A percentile compares a stretch with the other conserved stretches of the same genome.
Conservation (phyloP, 2,113 vertebrate genomes). For the Neogobius melanostomus region DNA sequence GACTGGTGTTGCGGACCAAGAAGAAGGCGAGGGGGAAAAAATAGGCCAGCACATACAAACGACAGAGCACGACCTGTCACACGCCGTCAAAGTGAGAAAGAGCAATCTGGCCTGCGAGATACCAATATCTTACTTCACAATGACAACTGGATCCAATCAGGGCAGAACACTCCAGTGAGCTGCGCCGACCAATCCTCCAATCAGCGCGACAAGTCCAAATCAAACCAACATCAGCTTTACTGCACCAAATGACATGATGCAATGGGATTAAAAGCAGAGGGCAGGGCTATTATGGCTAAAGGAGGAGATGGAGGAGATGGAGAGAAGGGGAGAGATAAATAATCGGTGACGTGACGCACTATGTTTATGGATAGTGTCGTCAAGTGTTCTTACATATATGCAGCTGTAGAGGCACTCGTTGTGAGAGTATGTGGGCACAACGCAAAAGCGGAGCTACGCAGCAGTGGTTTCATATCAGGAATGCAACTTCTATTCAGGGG, state of each 20-base stretch:
- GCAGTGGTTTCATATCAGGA: neutral
- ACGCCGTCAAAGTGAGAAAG: constrained; percentile 56
- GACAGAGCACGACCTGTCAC: constrained; percentile 59
- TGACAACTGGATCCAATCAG: constrained; percentile 65
- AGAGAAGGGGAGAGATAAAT: neutral
- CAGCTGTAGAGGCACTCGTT: neutral
- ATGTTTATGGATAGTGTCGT: neutral
- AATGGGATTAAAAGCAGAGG: constrained; percentile 12
- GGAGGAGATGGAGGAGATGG: neutral
- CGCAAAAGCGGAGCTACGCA: neutral
- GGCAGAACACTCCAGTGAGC: constrained; percentile 47
- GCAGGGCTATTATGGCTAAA: constrained; percentile 6
- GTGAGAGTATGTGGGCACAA: neutral
- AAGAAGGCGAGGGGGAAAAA: constrained; percentile 10
- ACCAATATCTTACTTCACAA: constrained; percentile 57
- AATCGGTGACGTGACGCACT: neutral
- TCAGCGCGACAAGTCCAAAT: constrained; percentile 51
- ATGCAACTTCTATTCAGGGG: neutral
- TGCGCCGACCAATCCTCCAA: constrained; percentile 47
- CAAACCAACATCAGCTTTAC: constrained; percentile 27
- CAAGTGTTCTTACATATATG: neutral
- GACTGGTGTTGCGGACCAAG: constrained; percentile 20
- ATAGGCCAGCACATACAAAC: constrained; percentile 41
- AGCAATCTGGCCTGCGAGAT: constrained; percentile 57
- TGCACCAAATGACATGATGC: constrained; percentile 9